Conservation (phyloP, 2,113 vertebrate genomes). For the Bubo bubo region DNA sequence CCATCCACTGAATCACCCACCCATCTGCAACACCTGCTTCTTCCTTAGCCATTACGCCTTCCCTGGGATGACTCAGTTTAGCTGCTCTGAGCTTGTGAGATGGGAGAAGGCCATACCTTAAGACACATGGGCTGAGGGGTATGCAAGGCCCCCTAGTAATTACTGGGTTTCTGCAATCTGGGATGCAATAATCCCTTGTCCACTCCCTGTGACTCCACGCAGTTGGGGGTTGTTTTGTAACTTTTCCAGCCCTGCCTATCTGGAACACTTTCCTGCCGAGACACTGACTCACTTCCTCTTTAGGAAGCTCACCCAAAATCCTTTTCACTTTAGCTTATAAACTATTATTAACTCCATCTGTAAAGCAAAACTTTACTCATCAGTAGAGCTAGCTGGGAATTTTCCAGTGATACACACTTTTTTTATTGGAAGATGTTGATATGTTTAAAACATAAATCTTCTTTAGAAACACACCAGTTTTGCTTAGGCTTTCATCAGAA, state of each 20-base stretch:
- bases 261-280: conserved; percentile 64
- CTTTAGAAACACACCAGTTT: conserved; percentile 23
- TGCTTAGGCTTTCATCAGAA: conserved; percentile 41
- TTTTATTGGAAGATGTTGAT: conserved; percentile 37
- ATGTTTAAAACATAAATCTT: conserved; percentile 49
- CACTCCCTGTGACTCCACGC: conserved; percentile 37
- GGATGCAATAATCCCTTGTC: conserved; percentile 16
- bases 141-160: neutral
- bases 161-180: neutral
- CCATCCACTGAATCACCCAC: conserved; percentile 63
- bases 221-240: conserved; percentile 41
- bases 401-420: conserved; percentile 38
- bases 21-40: conserved; percentile 59
- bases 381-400: conserved; percentile 41
- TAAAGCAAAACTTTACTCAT: conserved; percentile 61
- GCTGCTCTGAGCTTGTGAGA: neutral
- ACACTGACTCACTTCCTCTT: conserved; percentile 72
- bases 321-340: conserved; percentile 63
- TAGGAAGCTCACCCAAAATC: conserved; percentile 65
- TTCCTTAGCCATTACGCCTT: neutral
- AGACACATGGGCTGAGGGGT: neutral
- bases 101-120: neutral
- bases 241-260: conserved; percentile 67
- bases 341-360: conserved; percentile 67
- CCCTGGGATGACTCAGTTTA: conserved; percentile 34